Evolutionary conservation across 2,797 vertebrate species (phyloP), one percentile per base, ranked within the genome.

Genomic region (Myotis daubentonii): DNA sequence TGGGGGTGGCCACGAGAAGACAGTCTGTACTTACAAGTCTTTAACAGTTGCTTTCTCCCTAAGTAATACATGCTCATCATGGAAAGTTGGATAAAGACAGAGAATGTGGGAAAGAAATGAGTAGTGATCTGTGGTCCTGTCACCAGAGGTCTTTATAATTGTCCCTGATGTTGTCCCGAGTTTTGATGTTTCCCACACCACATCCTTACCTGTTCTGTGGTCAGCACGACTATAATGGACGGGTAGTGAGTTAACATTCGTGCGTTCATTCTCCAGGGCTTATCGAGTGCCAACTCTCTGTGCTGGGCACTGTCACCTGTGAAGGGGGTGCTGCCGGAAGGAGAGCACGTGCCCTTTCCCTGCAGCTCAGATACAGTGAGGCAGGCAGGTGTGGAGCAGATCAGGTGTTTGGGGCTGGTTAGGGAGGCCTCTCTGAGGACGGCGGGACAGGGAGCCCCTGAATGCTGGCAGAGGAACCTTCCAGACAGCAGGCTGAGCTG

Each of bases 261-360:
- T 25, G 22, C 4, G 0, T 6, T 22, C n/a, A 5, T 15, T 30
- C 22, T 17, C 2, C 36, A 30, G 44, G 10, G 2, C 44, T 44
- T 3, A 8, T 1, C 2, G 7, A 3, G 22, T 16, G 82, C 72
- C n/a, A 4, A 11, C 82, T 23, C 1, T 55, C 55, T 30, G 72
- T 23, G 71, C 22, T 0, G n/a, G 72, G 72, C 72, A 36, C 12
- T 11, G 38, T 23, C 15, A 2, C 57, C 0, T 0, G n/a, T 22
- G 80, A 30, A 9, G 53, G 62, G 30, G 81, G 25, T 20, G 36
- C 89, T n/a, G 49, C 20, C 2, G 4, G 4, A 2, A 57, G 44
- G 65, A 38, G 82, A 0, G 3, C 8, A 0, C 0, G 0, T 17
- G 44, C 9, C 7, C 10, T 36, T 66, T 11, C 25, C 15, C 0